Evolutionary conservation across 2,113 vertebrate genomes (phyloP), one percentile per base, ranked within the genome.

Genomic region (Arothron firmamentum): DNA sequence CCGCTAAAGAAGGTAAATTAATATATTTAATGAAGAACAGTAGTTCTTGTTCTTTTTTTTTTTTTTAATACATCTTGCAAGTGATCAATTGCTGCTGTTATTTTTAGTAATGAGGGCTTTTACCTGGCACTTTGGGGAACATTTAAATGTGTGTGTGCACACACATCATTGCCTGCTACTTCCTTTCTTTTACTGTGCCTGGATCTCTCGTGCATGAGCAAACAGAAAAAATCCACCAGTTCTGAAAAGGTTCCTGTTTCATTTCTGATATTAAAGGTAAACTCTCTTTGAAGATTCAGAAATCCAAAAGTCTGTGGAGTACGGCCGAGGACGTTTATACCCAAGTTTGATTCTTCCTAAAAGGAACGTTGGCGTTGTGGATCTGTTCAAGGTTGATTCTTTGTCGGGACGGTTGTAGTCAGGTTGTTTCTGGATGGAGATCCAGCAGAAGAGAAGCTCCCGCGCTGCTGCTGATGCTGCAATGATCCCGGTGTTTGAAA

Each of bases 21-120:
- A 88, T 88, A 87, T 86, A 87, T 90, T 86, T 79, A 88, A 89
- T 74, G 77, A 86, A 85, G 75, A 88, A 80, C 84, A 79, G 81
- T 89, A 86, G 78, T 54, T 67, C 67, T 49, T 74, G 66, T 71
- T 23, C 21, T 28, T 28, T 58, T 23, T 65, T 50, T 71, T 62
- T 50, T 65, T 65, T 77, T 46, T 69, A 45, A 59, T 67, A 51
- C 56, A 84, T 87, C 88, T 90, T 90, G 88, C 88, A 90, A 89
- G 88, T 90, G 88, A 90, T 90, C 88, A 88, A 89, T 89, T 87
- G 51, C 61, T 70, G 61, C 43, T 54, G 72, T 75, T 67, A 61
- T 78, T 81, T 25, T 75, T 73, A 46, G 76, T 65, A 69, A 63
- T 46, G 62, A 78, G 80, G 81, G 80, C 77, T 79, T 75, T 80